Evolutionary conservation across 2,113 vertebrate genomes (phyloP), one percentile per base, ranked within the genome.

Genomic region (Nesospiza acunhae): DNA sequence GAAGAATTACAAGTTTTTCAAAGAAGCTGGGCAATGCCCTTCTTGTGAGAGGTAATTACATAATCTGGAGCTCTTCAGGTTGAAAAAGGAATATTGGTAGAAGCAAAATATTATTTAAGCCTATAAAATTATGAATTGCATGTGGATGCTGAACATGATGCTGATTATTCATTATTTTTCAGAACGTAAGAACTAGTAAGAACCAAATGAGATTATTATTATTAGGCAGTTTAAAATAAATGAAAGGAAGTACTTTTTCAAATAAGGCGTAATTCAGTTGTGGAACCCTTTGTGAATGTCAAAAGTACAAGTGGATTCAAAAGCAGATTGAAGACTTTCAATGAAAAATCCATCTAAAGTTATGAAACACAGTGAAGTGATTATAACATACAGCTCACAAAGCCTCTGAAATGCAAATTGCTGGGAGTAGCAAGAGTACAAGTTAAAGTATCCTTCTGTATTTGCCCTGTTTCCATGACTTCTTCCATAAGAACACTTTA

Each of bases 161-260:
- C 11, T 87, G 76, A 94, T 90, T 91, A 78, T 67, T 52, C 33
- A 52, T 89, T 79, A 82, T 91, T 93, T 93, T 89, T 82, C 81
- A 79, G 44, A 19, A 91, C 59, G 16, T 33, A 84, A 84, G 63
- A 67, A 66, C n/a, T 78, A 93, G 42, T 76, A 89, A 74, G 75
- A 92, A 59, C 21, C 15, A 95, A 95, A 96, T 93, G 30, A 87
- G 68, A 72, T 93, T 94, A 94, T 72, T 94, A 90, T 72, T 70
- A 72, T 75, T 74, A 90, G 42, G 35, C 31, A 9, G 28, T 75
- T 92, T 87, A 90, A 86, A 92, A 72, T 59, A 78, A 95, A 93
- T 39, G 92, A 93, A 96, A 89, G 86, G 68, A 96, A 90, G 52
- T 59, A 78, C 64, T 92, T 90, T 92, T 89, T 94, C 80, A 93